phyloP scores from a whole-genome alignment of 2,797 vertebrate genomes.

The Furcifer pardalis region DNA sequence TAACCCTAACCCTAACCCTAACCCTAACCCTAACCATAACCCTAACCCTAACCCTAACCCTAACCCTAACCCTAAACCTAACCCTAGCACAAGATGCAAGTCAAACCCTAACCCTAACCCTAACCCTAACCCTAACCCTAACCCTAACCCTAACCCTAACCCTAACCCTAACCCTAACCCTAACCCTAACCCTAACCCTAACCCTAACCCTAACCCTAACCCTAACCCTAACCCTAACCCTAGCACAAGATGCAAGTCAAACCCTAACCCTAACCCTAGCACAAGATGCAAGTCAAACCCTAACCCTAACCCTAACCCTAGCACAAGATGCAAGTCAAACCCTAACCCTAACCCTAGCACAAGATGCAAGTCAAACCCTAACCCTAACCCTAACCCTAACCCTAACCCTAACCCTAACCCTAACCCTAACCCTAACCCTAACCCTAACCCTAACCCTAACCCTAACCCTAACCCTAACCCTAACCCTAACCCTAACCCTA shows the following conservation, averaged over 20 bases:
- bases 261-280: too few species aligned
- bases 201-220: constrained; percentile 21
- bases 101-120: too few species aligned
- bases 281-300: too few species aligned
- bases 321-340: too few species aligned
- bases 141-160: constrained; percentile 7
- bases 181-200: constrained; percentile 9
- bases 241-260: too few species aligned
- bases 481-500: too few species aligned
- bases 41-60: constrained; percentile 21
- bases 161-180: constrained; percentile 7
- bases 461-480: constrained; percentile 35
- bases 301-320: too few species aligned
- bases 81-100: constrained; percentile 1
- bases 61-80: constrained; percentile 10
- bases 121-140: constrained; percentile 2
- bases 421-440: constrained; percentile 15
- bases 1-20: constrained; percentile 34
- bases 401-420: constrained; percentile 6
- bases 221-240: too few species aligned
- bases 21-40: constrained; percentile 24
- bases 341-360: too few species aligned
- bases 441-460: constrained; percentile 34
- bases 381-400: constrained; percentile 19
- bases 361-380: too few species aligned